Evolutionary conservation across 2,113 vertebrate genomes (phyloP).

Genomic region (Hystrix brachyura): DNA sequence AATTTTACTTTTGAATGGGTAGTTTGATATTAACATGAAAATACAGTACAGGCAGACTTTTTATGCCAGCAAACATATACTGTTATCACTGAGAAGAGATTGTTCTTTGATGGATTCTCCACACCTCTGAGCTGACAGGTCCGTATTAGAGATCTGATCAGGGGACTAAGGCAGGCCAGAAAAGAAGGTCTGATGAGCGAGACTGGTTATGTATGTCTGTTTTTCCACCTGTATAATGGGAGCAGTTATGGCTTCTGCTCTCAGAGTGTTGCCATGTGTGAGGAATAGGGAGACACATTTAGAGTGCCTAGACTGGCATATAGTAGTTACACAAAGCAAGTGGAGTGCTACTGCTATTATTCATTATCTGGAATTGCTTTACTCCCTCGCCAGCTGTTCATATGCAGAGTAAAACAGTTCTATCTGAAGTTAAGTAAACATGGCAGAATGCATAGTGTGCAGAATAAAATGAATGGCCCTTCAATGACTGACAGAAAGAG

Average conservation of each 20-base stretch:
- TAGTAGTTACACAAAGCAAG: neutral
- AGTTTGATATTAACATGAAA: slow-evolving; percentile 69
- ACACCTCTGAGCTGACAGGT: neutral
- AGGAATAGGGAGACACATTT: neutral
- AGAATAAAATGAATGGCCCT: neutral
- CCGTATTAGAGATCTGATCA: neutral
- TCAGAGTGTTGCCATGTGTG: neutral
- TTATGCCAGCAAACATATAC: neutral
- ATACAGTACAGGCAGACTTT: slow-evolving; percentile 21
- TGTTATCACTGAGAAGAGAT: neutral
- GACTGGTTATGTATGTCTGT: neutral
- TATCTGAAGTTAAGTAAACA: neutral
- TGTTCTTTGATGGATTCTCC: neutral
- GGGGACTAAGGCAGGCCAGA: neutral
- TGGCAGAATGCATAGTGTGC: no score
- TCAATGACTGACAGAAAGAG: neutral
- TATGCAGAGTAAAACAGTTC: neutral
- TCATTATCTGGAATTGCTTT: neutral
- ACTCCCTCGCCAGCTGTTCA: neutral
- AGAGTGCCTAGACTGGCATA: neutral
- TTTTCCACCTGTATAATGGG: neutral
- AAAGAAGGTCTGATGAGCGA: neutral
- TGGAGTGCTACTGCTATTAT: no score
- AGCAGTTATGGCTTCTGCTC: neutral
- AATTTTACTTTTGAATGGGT: slow-evolving; percentile 71